Base-by-base conservation (phyloP, 2,797 vertebrate species). In the Poeciliopsis turneri region DNA sequence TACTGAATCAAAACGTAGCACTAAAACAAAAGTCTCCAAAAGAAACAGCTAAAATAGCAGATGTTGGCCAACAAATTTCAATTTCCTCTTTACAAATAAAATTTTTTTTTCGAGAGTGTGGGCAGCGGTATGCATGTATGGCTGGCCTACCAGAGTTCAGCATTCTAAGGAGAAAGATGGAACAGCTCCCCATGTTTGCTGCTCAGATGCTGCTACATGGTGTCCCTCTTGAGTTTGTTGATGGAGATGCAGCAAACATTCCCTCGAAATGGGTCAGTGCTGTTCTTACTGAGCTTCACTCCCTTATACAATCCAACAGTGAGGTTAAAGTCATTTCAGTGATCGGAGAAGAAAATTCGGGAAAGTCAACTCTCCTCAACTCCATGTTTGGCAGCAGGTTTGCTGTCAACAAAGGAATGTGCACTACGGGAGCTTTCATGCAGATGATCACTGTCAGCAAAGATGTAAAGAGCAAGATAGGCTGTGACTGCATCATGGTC, bases 311-410 rank as follows among this genome's bases (percentile, higher is more conserved):
- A 20, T 78, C 83, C 5, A 82, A 83, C 41, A 94, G 90, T 0
- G 88, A 81, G 1, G 78, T 96, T 64, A 87, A 92, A 36, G 93
- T 95, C n/a, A 75, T 96, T 13, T 88, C 94, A 0, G 81, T 92
- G 1, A 82, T 95, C 4, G 94, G 94, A 0, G 87, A 81, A 3
- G 92, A 95, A 2, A 92, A 92, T 82, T 94, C 94, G 0, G 94
- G 93, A 15, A 96, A 95, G 69, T 95, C 94, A 5, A 95, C 93
- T 2, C 90, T 96, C 0, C 94, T 96, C 43, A 95, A 95, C 76
- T 91, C 90, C 81, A 94, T 96, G 94, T 96, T 96, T 55, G 94
- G 95, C 4, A 77, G 94, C 75, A 92, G 92, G 70, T 96, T 96
- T 78, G 86, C 92, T 0, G 84, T 94, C 0, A 88, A 92, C 51